phyloP scores from a whole-genome alignment of 1,140 invertebrate species.

The Drosophila nigrodunni region DNA sequence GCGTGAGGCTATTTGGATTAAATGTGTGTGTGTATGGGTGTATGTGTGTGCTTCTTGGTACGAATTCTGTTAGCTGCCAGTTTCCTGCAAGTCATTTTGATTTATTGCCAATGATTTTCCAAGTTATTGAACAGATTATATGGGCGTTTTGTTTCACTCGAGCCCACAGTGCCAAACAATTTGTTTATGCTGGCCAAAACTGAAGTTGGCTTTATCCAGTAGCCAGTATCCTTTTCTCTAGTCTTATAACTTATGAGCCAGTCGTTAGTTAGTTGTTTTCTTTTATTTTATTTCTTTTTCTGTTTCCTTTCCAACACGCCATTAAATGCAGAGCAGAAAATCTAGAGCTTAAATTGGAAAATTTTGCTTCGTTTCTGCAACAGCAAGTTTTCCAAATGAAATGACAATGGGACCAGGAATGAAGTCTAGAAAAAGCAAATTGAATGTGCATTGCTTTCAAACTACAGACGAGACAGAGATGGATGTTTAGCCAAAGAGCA shows the following conservation, averaged over 20 bases:
- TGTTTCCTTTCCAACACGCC: constrained; percentile 35
- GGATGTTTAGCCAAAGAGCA: neutral
- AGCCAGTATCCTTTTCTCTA: constrained; percentile 9
- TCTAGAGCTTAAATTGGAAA: constrained; percentile 71
- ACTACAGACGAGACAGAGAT: constrained; percentile 5
- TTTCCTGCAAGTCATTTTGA: constrained; percentile 82
- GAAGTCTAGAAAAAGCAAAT: constrained; percentile 29
- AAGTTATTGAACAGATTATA: constrained; percentile 83
- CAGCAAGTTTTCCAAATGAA: constrained; percentile 74
- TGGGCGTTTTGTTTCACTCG: constrained; percentile 71
- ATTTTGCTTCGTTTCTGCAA: constrained; percentile 69
- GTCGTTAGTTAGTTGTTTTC: constrained; percentile 29
- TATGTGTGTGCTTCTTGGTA: constrained; percentile 30
- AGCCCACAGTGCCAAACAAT: constrained; percentile 66
- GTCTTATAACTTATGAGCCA: constrained; percentile 46
- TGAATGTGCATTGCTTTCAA: constrained; percentile 25
- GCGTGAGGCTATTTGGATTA: constrained; percentile 17
- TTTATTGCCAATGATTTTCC: constrained; percentile 84
- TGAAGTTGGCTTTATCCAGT: constrained; percentile 22
- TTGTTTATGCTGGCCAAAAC: constrained; percentile 69
- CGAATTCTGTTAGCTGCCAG: constrained; percentile 47
- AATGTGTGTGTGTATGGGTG: constrained; percentile 7
- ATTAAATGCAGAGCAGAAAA: constrained; percentile 70
- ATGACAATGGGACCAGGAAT: constrained; percentile 61
- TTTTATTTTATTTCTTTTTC: constrained; percentile 4